Percentiles rank a stretch among this genome's conserved stretches.
Evolutionary conservation across 2,113 vertebrate species (phyloP).

Genomic region (Notarius lentiginosus): DNA sequence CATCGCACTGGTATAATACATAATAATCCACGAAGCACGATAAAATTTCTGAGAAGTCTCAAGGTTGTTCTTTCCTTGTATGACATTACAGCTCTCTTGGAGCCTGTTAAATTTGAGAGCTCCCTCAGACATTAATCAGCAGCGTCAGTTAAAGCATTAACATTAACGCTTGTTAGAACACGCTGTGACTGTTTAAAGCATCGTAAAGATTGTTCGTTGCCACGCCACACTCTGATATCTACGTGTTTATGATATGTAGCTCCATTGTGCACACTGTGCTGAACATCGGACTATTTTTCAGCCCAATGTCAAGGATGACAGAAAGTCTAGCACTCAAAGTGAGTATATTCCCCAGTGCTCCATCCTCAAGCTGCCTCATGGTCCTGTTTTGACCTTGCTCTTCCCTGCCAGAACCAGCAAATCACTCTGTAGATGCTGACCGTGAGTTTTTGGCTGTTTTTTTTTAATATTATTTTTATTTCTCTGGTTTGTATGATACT

Average conservation of each 20-base stretch:
- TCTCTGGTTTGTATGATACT: slow-evolving; percentile 24
- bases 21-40: slow-evolving; percentile 3
- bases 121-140: slow-evolving; percentile 26
- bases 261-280: background rate
- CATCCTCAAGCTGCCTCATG: slow-evolving; percentile 32
- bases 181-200: slow-evolving; percentile 9
- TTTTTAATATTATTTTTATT: background rate
- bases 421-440: slow-evolving; percentile 48
- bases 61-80: slow-evolving; percentile 13
- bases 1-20: background rate
- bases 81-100: slow-evolving; percentile 1
- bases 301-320: slow-evolving; percentile 35
- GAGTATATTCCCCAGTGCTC: slow-evolving; percentile 12
- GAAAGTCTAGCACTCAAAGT: slow-evolving; percentile 29
- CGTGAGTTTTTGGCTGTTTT: slow-evolving; percentile 21
- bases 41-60: background rate
- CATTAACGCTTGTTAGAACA: slow-evolving; percentile 7
- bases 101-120: slow-evolving; percentile 15
- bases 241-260: background rate
- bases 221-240: background rate
- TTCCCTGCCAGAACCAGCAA: slow-evolving; percentile 28
- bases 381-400: slow-evolving; percentile 33
- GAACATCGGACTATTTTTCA: slow-evolving; percentile 16
- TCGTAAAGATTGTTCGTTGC: background rate
- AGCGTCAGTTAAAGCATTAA: slow-evolving; percentile 20